Percentiles rank a stretch among this genome's conserved stretches.
phyloP scores from a whole-genome alignment of 2,113 vertebrate genomes.

The Phasianus colchicus region DNA sequence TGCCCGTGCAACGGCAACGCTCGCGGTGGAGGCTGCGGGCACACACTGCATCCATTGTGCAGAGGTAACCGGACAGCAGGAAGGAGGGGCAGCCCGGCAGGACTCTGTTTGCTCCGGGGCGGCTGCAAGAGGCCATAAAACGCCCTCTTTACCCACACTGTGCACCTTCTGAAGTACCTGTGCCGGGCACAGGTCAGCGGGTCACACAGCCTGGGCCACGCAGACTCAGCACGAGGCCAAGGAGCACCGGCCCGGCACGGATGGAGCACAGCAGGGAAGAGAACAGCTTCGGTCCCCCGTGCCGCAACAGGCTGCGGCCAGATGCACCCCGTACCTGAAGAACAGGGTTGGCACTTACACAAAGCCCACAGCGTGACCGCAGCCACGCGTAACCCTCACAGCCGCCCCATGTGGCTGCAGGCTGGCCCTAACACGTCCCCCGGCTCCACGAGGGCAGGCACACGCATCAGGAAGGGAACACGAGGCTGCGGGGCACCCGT shows the following conservation, averaged over 20 bases:
- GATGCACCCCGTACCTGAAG: background rate
- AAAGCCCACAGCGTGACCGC: fast-evolving
- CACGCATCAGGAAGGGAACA: fast-evolving
- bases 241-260: background rate
- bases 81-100: background rate
- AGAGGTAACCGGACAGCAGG: conserved; percentile 39
- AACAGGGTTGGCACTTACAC: fast-evolving
- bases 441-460: background rate
- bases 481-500: fast-evolving
- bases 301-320: conserved; percentile 28
- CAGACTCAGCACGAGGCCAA: no score
- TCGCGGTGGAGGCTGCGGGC: conserved; percentile 18
- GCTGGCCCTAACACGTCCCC: background rate
- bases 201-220: background rate
- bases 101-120: background rate
- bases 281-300: background rate
- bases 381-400: background rate
- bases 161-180: fast-evolving
- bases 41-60: conserved; percentile 48
- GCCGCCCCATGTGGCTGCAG: background rate
- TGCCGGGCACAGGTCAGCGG: background rate
- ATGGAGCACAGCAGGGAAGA: background rate
- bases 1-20: conserved; percentile 49
- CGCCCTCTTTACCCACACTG: background rate
- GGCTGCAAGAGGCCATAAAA: background rate